Conservation (phyloP, 92 coral and sea anemone species). For the Pocillopora meandrina region DNA sequence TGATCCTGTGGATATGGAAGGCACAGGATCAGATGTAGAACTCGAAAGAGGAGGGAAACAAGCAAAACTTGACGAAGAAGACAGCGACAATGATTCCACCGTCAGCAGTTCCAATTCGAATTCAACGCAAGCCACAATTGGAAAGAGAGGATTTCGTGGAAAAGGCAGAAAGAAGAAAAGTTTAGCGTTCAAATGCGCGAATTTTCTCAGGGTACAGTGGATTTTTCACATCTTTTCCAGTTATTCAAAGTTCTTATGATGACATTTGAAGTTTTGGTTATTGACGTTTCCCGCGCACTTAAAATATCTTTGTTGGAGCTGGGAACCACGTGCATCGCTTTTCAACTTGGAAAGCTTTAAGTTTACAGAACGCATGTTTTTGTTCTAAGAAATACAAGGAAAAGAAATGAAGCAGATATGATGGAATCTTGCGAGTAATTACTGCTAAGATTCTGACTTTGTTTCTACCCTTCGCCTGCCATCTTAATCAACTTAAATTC, state of each 20-base stretch:
- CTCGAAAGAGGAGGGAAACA: constrained; percentile 75
- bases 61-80: constrained; percentile 85
- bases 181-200: constrained; percentile 88
- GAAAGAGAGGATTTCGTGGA: constrained; percentile 71
- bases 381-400: background rate
- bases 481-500: no score
- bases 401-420: background rate
- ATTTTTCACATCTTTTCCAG: background rate
- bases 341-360: background rate
- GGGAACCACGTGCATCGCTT: constrained; percentile 16
- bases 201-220: constrained; percentile 81
- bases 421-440: no score
- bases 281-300: constrained; percentile 20
- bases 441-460: no score
- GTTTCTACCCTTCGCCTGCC: no score
- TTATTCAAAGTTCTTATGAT: background rate
- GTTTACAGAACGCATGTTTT: background rate
- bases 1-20: constrained; percentile 27
- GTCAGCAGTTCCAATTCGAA: constrained; percentile 86
- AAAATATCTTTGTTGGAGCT: background rate
- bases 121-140: constrained; percentile 64
- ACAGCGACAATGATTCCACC: constrained; percentile 89
- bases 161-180: constrained; percentile 73
- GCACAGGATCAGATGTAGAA: constrained; percentile 59
- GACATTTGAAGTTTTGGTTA: no score